Base-by-base conservation (phyloP, 2,113 vertebrate species). In the Actenoides lindsayi region DNA sequence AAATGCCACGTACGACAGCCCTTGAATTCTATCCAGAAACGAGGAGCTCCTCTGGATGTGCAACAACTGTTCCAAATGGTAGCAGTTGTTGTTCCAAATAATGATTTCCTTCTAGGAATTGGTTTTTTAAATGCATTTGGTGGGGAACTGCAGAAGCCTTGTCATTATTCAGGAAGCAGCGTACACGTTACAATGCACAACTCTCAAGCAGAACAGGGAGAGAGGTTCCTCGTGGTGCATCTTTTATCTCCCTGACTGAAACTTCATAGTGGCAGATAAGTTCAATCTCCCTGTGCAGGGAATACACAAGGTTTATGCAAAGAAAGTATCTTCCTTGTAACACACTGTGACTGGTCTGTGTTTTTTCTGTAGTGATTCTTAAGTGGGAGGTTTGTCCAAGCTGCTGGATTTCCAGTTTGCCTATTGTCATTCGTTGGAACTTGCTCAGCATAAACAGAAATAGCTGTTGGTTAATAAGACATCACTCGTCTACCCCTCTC, bases 281-380 rank as follows among this genome's bases (percentile, higher is more conserved):
- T 21, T 23, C 16, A 46, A 13, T 25, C 10, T 33, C 2, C 5
- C 30, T 31, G 46, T 56, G 33, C 13, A 76, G 68, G 68, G 10
- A 51, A 46, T 12, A 17, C 54, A 11, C 35, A 9, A 27, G 51
- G 10, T 31, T 53, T 81, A 4, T 15, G 50, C 13, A 17, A 31
- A 70, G 37, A 14, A 56, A 67, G 5, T 2, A 0, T 18, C 35
- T 85, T 68, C 63, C 62, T 46, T 1, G 0, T n/a, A 10, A 14
- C 7, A 4, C 2, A 0, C 17, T 5, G 1, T 51, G 37, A 3
- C 20, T 56, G 50, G 13, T 14, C 46, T 44, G 5, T 28, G 28
- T 62, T 19, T 68, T 10, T 57, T 68, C 25, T 30, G 6, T 17
- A 39, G 56, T 33, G 1, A 42, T 69, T 57, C 70, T 41, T 9